Evolutionary conservation across 2,888 invertebrate genomes (phyloP).

Genomic region (Linnaemya tessellans): DNA sequence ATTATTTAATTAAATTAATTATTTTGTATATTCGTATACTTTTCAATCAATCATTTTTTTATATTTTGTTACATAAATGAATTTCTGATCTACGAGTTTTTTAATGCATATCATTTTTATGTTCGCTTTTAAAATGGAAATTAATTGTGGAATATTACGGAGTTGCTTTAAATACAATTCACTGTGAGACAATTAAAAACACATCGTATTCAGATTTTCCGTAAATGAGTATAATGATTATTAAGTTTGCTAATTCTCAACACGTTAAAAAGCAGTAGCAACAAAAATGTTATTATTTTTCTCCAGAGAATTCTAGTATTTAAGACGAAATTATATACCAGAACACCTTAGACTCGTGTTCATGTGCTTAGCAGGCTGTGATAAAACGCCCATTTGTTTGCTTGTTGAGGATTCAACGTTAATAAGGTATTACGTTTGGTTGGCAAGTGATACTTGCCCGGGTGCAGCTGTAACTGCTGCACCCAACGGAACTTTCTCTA

Average conservation of each 20-base stretch:
- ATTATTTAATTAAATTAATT: not conserved
- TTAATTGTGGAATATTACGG: not conserved
- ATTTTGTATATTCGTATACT: not conserved
- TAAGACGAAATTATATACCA: not conserved
- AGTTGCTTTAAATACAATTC: not conserved
- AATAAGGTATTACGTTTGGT: too few species aligned
- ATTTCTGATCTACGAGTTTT: slow-evolving; percentile 9
- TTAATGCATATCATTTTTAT: not conserved
- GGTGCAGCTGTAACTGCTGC: too few species aligned
- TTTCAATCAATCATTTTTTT: not conserved
- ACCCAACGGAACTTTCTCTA: too few species aligned
- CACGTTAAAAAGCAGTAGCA: not conserved
- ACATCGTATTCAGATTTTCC: not conserved
- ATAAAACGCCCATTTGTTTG: too few species aligned
- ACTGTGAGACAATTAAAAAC: not conserved
- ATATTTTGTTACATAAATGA: not conserved
- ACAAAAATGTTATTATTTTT: not conserved
- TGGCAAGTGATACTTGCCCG: too few species aligned
- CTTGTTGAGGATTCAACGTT: too few species aligned
- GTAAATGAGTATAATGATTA: not conserved
- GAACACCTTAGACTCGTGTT: not conserved
- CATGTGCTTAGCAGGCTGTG: too few species aligned
- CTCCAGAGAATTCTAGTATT: not conserved
- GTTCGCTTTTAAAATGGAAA: slow-evolving; percentile 15
- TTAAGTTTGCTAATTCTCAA: not conserved